A percentile compares a stretch with the other conserved stretches of the same genome.
These are phyloP conservation scores for Halictus ligatus DNA, from an alignment of 2,888 invertebrate genomes.

Conservation along the genomic window DNA sequence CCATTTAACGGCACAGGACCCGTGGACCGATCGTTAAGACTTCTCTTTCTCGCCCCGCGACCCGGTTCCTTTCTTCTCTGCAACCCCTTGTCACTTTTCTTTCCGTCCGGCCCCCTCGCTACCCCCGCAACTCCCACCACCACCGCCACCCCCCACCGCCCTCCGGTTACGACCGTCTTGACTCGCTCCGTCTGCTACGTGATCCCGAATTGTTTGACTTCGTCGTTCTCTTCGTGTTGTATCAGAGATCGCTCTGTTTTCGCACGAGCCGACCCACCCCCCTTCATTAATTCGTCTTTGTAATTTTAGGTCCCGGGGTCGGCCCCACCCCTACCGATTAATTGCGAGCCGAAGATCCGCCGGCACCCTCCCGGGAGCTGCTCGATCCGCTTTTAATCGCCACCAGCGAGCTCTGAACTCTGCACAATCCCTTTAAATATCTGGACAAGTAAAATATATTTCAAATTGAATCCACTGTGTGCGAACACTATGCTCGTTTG, in stretches of 20 bases:
- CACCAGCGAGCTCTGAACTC: background rate
- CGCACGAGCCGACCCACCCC: background rate
- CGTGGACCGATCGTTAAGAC: constrained; percentile 70
- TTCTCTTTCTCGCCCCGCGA: constrained; percentile 36
- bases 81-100: constrained; percentile 17
- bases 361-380: background rate
- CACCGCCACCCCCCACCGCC: background rate
- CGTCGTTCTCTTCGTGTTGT: constrained; percentile 25
- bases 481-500: no score
- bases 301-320: constrained; percentile 24
- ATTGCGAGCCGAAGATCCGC: constrained; percentile 33
- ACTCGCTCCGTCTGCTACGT: constrained; percentile 34
- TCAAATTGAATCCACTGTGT: no score
- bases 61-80: background rate
- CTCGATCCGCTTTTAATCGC: background rate
- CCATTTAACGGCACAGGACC: constrained; percentile 66
- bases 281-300: constrained; percentile 14
- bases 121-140: background rate
- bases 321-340: constrained; percentile 12
- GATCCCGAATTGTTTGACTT: constrained; percentile 43
- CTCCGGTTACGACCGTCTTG: background rate
- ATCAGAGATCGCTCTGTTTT: constrained; percentile 39
- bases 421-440: background rate
- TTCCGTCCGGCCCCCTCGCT: background rate
- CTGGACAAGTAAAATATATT: background rate